A percentile compares a stretch with the other conserved stretches of the same genome.
phyloP scores from a whole-genome alignment of 1,140 invertebrate genomes.

The Ips typographus region DNA sequence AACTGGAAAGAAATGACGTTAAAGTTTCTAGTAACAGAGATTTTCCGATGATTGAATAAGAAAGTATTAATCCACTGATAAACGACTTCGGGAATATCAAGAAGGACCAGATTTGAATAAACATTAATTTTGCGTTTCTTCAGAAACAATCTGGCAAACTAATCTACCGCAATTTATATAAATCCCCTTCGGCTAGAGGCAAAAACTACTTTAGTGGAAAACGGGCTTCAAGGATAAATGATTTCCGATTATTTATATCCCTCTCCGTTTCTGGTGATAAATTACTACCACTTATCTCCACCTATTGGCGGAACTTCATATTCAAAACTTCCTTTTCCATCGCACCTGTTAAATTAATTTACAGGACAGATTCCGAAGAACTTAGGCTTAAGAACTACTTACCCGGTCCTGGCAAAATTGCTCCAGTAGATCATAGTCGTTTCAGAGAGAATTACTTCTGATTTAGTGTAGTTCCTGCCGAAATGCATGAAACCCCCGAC shows the following conservation, averaged over 20 bases:
- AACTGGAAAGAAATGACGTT: no score
- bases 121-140: neutral
- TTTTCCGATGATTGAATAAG: no score
- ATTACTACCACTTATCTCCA: constrained; percentile 22
- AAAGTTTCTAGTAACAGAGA: no score
- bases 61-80: no score
- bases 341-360: constrained; percentile 6
- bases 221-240: constrained; percentile 25
- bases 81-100: no score
- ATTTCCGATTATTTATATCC: constrained; percentile 31
- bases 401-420: constrained; percentile 99
- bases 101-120: no score
- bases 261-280: constrained; percentile 20
- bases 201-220: constrained; percentile 32
- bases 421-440: constrained; percentile 92
- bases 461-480: constrained; percentile 84
- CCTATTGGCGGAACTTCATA: constrained; percentile 25
- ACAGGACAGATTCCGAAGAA: neutral
- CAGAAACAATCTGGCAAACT: constrained; percentile 20
- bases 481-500: constrained; percentile 83
- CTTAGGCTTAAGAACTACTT: constrained; percentile 53
- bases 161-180: constrained; percentile 31
- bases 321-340: constrained; percentile 14
- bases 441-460: constrained; percentile 86
- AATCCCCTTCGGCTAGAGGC: constrained; percentile 20